Evolutionary conservation across 1,140 invertebrate genomes (phyloP).

Genomic region (Neotoxoptera formosana): DNA sequence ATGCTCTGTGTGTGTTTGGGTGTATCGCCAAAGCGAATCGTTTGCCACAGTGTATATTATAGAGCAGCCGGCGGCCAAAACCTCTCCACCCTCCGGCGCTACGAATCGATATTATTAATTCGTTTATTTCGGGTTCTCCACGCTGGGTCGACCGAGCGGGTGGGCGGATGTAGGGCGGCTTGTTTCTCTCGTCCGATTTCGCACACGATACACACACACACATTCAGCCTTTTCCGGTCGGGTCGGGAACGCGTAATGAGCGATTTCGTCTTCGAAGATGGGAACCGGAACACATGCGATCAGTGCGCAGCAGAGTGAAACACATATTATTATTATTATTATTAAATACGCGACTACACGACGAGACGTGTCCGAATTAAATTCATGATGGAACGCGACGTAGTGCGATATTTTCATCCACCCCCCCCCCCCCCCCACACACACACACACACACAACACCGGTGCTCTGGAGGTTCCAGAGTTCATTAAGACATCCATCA

Average conservation of each 20-base stretch:
- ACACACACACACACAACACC: no score
- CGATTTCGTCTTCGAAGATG: neutral
- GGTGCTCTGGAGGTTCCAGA: no score
- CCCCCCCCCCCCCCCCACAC: neutral
- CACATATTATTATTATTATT: neutral
- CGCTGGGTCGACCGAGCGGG: neutral
- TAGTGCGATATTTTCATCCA: neutral
- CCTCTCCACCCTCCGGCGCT: neutral
- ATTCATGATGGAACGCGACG: neutral
- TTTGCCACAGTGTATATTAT: neutral
- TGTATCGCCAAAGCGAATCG: neutral
- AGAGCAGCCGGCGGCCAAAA: neutral
- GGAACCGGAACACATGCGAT: neutral
- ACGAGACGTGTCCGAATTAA: neutral
- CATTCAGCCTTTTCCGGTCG: neutral
- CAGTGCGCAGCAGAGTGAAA: neutral
- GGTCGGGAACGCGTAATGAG: neutral
- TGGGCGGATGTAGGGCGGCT: neutral
- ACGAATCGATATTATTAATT: slow-evolving; percentile 11
- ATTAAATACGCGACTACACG: neutral
- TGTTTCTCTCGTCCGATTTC: slow-evolving; percentile 14
- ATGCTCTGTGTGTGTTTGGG: neutral
- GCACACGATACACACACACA: neutral
- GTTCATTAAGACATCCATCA: slow-evolving; percentile 14
- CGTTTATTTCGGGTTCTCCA: neutral